phyloP scores from a whole-genome alignment of 2,113 vertebrate genomes.

The Neoarius graeffei region DNA sequence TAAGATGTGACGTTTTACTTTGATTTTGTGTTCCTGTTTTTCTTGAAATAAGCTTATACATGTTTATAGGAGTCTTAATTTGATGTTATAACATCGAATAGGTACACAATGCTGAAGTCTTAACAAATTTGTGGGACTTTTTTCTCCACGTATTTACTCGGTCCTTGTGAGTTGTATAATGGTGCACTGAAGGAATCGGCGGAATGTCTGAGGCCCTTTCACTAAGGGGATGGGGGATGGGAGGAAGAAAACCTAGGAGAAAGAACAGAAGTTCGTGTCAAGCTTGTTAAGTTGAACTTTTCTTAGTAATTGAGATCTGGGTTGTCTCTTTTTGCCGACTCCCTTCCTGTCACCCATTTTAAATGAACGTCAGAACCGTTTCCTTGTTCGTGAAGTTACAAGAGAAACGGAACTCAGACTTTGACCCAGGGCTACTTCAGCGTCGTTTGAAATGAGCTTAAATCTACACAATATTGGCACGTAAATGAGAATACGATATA shows the following conservation, averaged over 20 bases:
- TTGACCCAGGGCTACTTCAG: background rate
- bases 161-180: background rate
- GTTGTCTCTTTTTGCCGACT: background rate
- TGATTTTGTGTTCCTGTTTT: background rate
- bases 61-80: background rate
- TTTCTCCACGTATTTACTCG: background rate
- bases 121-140: background rate
- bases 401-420: background rate
- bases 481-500: background rate
- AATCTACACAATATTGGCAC: background rate
- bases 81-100: too few relatives aligned
- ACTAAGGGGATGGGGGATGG: constrained; percentile 8
- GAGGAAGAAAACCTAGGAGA: background rate
- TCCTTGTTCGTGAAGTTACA: background rate
- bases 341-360: constrained; percentile 54
- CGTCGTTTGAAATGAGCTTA: background rate
- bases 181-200: background rate
- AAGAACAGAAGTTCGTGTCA: background rate
- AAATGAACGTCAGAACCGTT: background rate
- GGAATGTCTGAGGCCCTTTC: constrained; percentile 6
- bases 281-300: background rate
- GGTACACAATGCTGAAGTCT: background rate
- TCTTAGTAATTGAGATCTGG: background rate
- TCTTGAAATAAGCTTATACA: background rate
- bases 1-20: background rate